These are phyloP conservation scores for Hypomecis atomaria DNA, from an alignment of 2,888 invertebrate genomes.

Conservation along the genomic window DNA sequence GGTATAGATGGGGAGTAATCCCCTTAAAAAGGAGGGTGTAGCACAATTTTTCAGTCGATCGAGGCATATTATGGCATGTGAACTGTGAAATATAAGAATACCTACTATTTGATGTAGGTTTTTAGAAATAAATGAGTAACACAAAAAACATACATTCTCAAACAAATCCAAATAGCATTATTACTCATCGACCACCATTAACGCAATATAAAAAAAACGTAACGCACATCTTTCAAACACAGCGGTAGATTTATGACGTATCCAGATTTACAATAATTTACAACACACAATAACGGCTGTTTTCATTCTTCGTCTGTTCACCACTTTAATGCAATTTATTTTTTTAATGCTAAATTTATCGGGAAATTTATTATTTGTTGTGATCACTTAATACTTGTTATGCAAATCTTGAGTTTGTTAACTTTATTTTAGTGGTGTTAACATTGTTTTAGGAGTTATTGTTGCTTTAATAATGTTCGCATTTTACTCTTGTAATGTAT, in stretches of 20 bases:
- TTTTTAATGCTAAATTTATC: slow-evolving; percentile 35
- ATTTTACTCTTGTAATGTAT: background rate
- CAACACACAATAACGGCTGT: slow-evolving; percentile 35
- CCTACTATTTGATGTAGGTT: background rate
- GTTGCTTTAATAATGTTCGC: background rate
- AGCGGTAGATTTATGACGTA: slow-evolving; percentile 35
- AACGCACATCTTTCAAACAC: slow-evolving; percentile 32
- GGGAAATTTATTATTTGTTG: slow-evolving; percentile 39
- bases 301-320: slow-evolving; percentile 32
- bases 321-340: slow-evolving; percentile 31
- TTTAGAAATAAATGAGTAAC: background rate
- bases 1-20: too few relatives aligned
- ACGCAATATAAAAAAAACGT: slow-evolving; percentile 21
- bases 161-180: slow-evolving; percentile 17
- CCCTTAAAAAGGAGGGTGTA: too few relatives aligned
- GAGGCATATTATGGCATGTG: background rate
- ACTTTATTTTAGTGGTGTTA: slow-evolving; percentile 6
- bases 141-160: background rate
- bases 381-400: slow-evolving; percentile 33
- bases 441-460: background rate
- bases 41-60: too few relatives aligned
- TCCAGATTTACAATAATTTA: slow-evolving; percentile 35
- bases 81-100: background rate
- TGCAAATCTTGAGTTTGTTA: slow-evolving; percentile 17
- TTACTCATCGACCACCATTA: slow-evolving; percentile 25